Percentiles rank a stretch among this genome's conserved stretches.
Evolutionary conservation across 1,140 invertebrate genomes (phyloP).

Genomic region (Archivesica marissinica): DNA sequence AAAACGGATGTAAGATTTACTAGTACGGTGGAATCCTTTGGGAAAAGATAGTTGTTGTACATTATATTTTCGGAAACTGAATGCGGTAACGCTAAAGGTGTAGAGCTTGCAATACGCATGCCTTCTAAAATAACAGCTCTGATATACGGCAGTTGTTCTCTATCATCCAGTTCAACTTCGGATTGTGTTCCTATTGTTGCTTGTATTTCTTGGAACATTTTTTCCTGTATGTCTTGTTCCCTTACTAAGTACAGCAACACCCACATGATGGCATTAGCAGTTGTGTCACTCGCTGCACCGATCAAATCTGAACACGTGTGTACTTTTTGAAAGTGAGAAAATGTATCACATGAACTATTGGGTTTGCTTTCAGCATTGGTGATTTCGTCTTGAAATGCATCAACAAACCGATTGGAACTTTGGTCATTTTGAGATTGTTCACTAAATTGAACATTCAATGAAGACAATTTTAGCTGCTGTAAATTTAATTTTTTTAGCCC

Average conservation of each 20-base stretch:
- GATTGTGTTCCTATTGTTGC: conserved; percentile 49
- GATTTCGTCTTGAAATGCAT: background rate
- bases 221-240: conserved; percentile 89
- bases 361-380: background rate
- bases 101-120: conserved; percentile 51
- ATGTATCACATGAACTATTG: background rate
- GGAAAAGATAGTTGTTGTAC: conserved; percentile 77
- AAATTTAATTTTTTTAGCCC: background rate
- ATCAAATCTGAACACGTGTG: conserved; percentile 88
- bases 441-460: background rate
- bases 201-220: conserved; percentile 94
- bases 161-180: conserved; percentile 46
- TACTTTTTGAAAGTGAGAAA: background rate
- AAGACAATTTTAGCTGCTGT: background rate
- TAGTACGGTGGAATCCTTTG: conserved; percentile 69
- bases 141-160: conserved; percentile 53
- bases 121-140: conserved; percentile 69
- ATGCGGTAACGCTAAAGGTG: conserved; percentile 79
- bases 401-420: background rate
- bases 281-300: conserved; percentile 95
- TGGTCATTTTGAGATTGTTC: background rate
- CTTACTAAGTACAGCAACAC: conserved; percentile 92
- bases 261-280: conserved; percentile 93
- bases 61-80: conserved; percentile 69
- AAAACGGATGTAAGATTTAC: conserved; percentile 75